Base-by-base conservation (phyloP, 2,888 invertebrate species). In the Capitulum mitella region DNA sequence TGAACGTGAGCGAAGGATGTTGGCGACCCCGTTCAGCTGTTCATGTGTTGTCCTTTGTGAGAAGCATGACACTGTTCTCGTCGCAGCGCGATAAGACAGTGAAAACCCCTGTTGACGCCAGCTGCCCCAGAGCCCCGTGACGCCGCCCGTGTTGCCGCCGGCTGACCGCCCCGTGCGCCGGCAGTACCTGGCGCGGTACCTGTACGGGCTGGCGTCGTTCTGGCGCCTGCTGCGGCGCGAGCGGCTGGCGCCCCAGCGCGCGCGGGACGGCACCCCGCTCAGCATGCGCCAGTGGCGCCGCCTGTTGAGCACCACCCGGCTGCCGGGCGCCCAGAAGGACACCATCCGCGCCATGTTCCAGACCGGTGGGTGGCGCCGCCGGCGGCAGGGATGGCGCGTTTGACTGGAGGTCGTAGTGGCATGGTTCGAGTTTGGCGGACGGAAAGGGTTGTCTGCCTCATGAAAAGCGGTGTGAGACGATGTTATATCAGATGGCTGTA, bases 231-330 rank as follows among this genome's bases (percentile, higher is more conserved):
- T 89, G 5, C 84, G 87, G 78, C 85, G 85, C 29, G 86, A 86
- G 76, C 83, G 83, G 40, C 82, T 87, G 43, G 85, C 85, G 75
- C 87, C 87, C 0, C 83, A 85, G 12, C 77, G 77, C 54, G 85
- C 85, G 16, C 84, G 84, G 77, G 86, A 85, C 78, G 82, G 81
- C 19, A 64, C 80, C n/a, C 85, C 86, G 1, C 87, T 88, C 83
- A 86, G 87, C 10, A 89, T 89, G 83, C 83, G 85, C 1, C 85
- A 88, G 83, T 89, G 87, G 82, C 86, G 86, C 74, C 84, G 86
- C 5, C 86, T 90, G 78, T 89, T 87, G 83, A 89, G 88, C 77
- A 87, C 89, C 0, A 84, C 85, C 5, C 85, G 89, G 5, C 82
- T 87, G 32, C 89, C 89, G 0, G 87, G 88, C 29, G 83, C 85